Percentiles rank a stretch among this genome's conserved stretches.
Conservation (phyloP, 2,888 invertebrate genomes). For the Linnaemya vulpina region DNA sequence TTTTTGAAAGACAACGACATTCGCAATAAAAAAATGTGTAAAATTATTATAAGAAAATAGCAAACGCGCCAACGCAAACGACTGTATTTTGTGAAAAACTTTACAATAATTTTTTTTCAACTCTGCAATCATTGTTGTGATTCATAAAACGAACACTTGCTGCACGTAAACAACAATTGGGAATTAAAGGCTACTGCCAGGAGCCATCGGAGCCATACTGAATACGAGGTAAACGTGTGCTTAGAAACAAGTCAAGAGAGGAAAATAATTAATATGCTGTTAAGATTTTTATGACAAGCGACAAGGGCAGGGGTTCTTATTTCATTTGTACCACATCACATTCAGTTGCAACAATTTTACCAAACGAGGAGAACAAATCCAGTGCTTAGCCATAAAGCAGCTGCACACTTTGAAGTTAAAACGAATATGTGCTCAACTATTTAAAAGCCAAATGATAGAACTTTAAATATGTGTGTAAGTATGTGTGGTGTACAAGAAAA, state of each 20-base stretch:
- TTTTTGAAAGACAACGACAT: too few species aligned
- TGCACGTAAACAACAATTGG: constrained; percentile 39
- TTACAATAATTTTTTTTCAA: constrained; percentile 12
- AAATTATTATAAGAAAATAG: neutral
- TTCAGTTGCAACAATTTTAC: constrained; percentile 33
- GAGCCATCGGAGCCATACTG: constrained; percentile 13
- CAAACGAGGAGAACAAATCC: constrained; percentile 38
- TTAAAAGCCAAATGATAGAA: constrained; percentile 43
- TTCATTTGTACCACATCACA: constrained; percentile 62
- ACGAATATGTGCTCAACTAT: constrained; percentile 7
- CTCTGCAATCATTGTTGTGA: neutral
- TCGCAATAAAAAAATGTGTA: neutral
- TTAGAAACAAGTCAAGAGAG: constrained; percentile 27
- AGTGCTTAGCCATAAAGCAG: constrained; percentile 64
- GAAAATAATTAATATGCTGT: constrained; percentile 81
- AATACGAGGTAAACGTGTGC: constrained; percentile 31
- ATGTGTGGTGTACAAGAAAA: constrained; percentile 54
- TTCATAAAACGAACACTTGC: constrained; percentile 61
- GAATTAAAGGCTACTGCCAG: constrained; percentile 48
- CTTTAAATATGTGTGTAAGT: constrained; percentile 38
- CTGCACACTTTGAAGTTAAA: constrained; percentile 43
- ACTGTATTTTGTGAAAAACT: neutral
- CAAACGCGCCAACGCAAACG: neutral
- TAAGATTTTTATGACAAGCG: constrained; percentile 79
- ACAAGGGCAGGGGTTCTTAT: constrained; percentile 77